These are phyloP conservation scores for Sardina pilchardus DNA, from an alignment of 2,113 vertebrate genomes.

Conservation along the genomic window DNA sequence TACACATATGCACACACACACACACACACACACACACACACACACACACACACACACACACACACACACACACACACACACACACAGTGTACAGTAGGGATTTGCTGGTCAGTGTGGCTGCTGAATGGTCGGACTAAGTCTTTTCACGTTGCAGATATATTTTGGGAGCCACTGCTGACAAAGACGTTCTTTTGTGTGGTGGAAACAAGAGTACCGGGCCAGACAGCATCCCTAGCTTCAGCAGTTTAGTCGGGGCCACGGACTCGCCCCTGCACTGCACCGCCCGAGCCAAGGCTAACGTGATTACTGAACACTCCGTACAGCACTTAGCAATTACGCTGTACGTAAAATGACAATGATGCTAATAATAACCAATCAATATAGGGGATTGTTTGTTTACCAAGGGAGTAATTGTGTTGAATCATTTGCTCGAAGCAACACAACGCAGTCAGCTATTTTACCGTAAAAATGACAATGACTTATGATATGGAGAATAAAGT, in stretches of 20 bases:
- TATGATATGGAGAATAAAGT: no score
- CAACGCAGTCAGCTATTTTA: no score
- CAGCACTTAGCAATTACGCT: background rate
- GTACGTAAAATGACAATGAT: background rate
- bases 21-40: conserved; percentile 30
- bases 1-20: background rate
- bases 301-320: background rate
- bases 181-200: conserved; percentile 12
- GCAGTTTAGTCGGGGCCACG: background rate
- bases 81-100: conserved; percentile 23
- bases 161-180: conserved; percentile 11
- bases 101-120: conserved; percentile 25
- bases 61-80: conserved; percentile 26
- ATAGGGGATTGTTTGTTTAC: background rate
- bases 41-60: conserved; percentile 28
- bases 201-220: background rate
- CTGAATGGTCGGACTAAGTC: conserved; percentile 24
- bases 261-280: background rate
- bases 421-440: no score
- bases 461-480: no score
- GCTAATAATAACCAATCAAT: background rate
- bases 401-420: background rate
- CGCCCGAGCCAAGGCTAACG: background rate
- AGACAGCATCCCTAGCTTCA: background rate
- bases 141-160: conserved; percentile 28